These are phyloP conservation scores for Centropristis striata DNA, from an alignment of 2,113 vertebrate genomes.

Conservation along the genomic window DNA sequence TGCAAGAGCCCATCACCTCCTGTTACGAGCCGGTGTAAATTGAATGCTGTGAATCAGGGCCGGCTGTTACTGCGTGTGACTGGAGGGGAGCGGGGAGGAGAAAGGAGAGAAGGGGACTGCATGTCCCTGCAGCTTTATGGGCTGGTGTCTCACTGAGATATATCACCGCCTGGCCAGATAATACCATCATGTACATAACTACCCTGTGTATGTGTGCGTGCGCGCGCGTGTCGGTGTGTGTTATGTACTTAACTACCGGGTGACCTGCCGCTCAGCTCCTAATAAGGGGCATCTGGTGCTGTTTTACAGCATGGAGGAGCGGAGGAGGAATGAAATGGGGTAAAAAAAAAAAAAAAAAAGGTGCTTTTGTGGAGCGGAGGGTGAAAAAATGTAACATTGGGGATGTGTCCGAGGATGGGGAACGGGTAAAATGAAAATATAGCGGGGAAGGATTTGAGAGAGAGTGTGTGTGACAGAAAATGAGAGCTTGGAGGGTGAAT, in stretches of 20 bases:
- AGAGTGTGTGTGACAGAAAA: constrained; percentile 66
- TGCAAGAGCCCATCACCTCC: constrained; percentile 71
- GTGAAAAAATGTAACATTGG: constrained; percentile 14
- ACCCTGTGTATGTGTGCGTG: constrained; percentile 35
- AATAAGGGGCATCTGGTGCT: constrained; percentile 75
- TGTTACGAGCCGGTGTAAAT: constrained; percentile 80
- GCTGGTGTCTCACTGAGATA: constrained; percentile 72
- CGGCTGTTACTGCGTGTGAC: constrained; percentile 75
- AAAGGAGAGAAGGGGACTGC: constrained; percentile 65
- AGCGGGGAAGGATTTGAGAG: constrained; percentile 43
- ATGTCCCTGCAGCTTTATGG: constrained; percentile 78
- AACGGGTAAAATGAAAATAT: constrained; percentile 43
- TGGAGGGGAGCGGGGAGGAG: constrained; percentile 51
- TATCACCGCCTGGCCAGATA: constrained; percentile 72
- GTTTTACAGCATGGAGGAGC: constrained; percentile 62
- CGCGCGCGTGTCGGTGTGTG: constrained; percentile 44
- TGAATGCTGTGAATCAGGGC: constrained; percentile 82
- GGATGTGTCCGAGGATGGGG: constrained; percentile 18
- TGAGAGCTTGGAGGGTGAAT: constrained; percentile 69
- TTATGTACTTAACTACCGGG: constrained; percentile 67
- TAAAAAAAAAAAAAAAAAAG: constrained; percentile 41
- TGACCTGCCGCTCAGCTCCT: constrained; percentile 75
- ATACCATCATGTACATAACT: constrained; percentile 80
- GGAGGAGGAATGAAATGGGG: constrained; percentile 17
- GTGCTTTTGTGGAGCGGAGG: constrained; percentile 24